Evolutionary conservation across 2,797 vertebrate genomes (phyloP), one percentile per base, ranked within the genome.

Genomic region (Muraenolepis orangiensis): DNA sequence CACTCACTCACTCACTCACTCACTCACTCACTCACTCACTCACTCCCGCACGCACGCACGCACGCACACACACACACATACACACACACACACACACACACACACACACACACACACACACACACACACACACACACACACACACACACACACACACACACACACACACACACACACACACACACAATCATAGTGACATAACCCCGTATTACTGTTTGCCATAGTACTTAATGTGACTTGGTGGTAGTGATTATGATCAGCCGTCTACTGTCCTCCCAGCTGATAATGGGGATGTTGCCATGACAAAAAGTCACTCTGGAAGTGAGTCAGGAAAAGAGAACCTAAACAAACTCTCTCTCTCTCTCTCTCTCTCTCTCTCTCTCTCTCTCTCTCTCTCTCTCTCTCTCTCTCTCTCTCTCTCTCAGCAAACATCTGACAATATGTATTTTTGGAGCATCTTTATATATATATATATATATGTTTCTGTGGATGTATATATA

Each of bases 321-420:
- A 64, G 57, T n/a, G 20, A 57, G 51, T 64, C n/a, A 64, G 23
- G 57, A 64, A 61, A 61, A 61, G n/a, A n/a, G n/a, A n/a, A n/a
- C n/a, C n/a, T n/a, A n/a, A n/a, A n/a, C n/a, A n/a, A n/a, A n/a
- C 69, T 70, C 11, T 40, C 69, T 40, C 34, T 40, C 69, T 40
- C 40, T n/a, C 70, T 31, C 40, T 51, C 70, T 31, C 40, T 31
- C 70, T 51, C 40, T 51, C 70, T 51, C 40, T 29, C 70, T 30
- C 40, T 71, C 40, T 29, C 40, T 71, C 70, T 71, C 40, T 72
- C 29, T 72, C 28, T 72, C 40, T 51, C 28, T 31, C 40, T 51
- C 26, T 71, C 40, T 70, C 36, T 70, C 36, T 70, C 36, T 42
- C 36, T 26, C 36, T 14, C 36, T 29, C 69, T 28, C 69, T 40